phyloP scores from a whole-genome alignment of 2,113 vertebrate species.

The Podiceps cristatus region DNA sequence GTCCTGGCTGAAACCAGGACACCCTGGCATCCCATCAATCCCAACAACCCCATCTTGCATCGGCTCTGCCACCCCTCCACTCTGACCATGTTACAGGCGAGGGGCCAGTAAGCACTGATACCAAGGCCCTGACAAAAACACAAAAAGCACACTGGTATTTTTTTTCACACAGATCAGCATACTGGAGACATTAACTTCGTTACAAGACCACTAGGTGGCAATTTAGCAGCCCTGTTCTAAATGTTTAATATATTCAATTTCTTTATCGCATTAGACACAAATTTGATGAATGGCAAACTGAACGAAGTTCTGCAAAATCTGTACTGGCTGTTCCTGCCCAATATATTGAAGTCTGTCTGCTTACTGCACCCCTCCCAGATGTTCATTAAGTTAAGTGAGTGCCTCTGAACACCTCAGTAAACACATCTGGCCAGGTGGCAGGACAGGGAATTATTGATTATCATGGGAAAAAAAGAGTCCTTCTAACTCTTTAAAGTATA shows the following conservation, averaged over 20 bases:
- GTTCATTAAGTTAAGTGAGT: background rate
- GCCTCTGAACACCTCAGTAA: background rate
- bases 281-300: background rate
- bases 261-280: background rate
- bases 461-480: background rate
- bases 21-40: background rate
- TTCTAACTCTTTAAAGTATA: background rate
- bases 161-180: background rate
- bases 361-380: background rate
- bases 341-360: background rate
- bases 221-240: slow-evolving; percentile 42
- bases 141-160: background rate
- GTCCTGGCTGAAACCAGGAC: no score
- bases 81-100: accelerated
- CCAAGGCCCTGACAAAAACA: background rate
- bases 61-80: background rate
- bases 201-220: slow-evolving; percentile 64
- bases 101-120: background rate
- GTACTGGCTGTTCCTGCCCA: background rate
- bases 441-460: background rate
- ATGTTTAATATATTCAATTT: background rate
- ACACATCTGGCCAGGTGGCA: background rate
- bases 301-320: background rate
- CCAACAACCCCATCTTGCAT: accelerated
- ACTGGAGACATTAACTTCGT: background rate